phyloP scores from a whole-genome alignment of 2,888 invertebrate genomes.

The Cataglyphis cursor region DNA sequence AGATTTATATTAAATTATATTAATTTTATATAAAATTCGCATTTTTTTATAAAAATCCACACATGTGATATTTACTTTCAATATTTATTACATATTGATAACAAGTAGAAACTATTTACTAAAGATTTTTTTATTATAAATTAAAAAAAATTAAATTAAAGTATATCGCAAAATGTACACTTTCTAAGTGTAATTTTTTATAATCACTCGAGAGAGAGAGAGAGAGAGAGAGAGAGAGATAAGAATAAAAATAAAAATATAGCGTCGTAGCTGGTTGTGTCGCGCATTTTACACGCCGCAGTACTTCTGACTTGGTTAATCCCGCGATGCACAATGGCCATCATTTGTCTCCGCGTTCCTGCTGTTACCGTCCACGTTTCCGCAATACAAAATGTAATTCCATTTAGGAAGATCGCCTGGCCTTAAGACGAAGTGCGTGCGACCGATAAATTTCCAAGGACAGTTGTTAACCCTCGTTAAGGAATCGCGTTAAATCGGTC shows the following conservation, averaged over 20 bases:
- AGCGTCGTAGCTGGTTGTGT: not conserved
- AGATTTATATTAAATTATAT: not conserved
- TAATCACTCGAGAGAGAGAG: not conserved
- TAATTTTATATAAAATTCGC: too few relatives aligned
- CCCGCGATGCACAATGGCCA: not conserved
- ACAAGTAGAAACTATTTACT: not conserved
- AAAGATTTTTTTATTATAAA: not conserved
- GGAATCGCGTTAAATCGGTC: conserved; percentile 7
- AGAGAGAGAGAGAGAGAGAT: too few relatives aligned
- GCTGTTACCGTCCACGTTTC: conserved; percentile 20
- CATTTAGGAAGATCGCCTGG: conserved; percentile 1
- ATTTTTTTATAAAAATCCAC: not conserved
- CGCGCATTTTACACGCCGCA: not conserved
- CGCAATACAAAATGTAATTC: conserved; percentile 32
- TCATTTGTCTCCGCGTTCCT: conserved; percentile 20
- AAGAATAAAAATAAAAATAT: conserved; percentile 25
- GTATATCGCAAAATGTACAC: not conserved
- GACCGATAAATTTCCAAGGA: conserved; percentile 5
- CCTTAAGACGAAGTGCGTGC: not conserved
- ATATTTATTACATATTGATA: not conserved
- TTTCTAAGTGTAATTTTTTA: not conserved
- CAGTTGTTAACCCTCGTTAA: conserved; percentile 5
- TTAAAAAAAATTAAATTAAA: conserved; percentile 5
- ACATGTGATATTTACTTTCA: not conserved
- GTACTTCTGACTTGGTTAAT: conserved; percentile 18